Percentiles rank a stretch among this genome's conserved stretches.
Evolutionary conservation across 2,888 invertebrate species (phyloP).

Genomic region (Scrobipalpa atriplicella): DNA sequence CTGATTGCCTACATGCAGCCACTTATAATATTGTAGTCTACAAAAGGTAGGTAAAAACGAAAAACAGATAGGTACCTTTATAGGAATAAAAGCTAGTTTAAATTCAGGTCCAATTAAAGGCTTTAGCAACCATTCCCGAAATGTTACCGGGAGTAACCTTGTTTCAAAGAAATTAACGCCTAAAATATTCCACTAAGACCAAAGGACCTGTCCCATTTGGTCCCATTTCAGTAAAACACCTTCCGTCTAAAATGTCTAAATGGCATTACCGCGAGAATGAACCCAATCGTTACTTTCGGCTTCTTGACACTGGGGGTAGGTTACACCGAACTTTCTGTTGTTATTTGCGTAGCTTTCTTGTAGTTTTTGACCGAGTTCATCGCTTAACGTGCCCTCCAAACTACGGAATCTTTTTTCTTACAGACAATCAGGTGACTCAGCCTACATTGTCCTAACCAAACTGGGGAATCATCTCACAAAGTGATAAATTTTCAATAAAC

Average conservation of each 20-base stretch:
- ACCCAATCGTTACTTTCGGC: conserved; percentile 1
- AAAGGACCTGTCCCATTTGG: neutral
- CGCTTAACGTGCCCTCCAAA: no score
- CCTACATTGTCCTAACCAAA: no score
- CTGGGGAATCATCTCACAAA: no score
- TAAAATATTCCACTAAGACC: neutral
- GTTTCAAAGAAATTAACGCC: neutral
- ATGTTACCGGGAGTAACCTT: neutral
- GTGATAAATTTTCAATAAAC: no score
- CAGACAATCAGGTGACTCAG: no score
- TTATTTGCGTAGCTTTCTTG: neutral
- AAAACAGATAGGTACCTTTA: neutral
- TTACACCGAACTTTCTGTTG: conserved; percentile 10
- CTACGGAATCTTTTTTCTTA: no score
- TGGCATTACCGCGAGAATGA: conserved; percentile 14
- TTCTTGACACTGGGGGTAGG: neutral
- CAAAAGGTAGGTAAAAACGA: no score
- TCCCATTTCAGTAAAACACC: neutral
- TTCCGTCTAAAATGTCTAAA: neutral
- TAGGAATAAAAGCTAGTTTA: neutral
- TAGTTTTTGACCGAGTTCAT: no score
- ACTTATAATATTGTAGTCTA: no score
- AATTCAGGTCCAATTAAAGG: neutral
- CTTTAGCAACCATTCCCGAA: neutral
- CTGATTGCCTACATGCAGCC: no score